These are phyloP conservation scores for Melanargia galathea DNA, from an alignment of 2,888 invertebrate genomes.

Conservation along the genomic window DNA sequence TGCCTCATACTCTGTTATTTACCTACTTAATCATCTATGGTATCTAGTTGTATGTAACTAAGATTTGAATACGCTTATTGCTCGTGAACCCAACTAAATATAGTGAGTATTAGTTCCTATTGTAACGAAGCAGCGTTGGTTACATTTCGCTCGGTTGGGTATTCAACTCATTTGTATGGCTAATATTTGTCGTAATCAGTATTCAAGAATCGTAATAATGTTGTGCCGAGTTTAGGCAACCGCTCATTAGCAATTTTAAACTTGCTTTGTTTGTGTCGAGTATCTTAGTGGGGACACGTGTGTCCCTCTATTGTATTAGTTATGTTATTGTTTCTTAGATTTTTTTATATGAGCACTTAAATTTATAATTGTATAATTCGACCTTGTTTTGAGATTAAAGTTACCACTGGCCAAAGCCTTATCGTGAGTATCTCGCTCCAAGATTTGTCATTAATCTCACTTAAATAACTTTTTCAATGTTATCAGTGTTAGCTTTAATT, in stretches of 20 bases:
- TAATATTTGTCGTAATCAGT: slow-evolving; percentile 58
- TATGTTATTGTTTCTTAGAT: slow-evolving; percentile 32
- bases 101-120: not conserved
- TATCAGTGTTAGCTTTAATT: slow-evolving; percentile 18
- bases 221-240: slow-evolving; percentile 68
- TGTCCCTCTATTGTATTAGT: slow-evolving; percentile 38
- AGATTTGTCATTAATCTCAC: slow-evolving; percentile 12
- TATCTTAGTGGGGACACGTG: slow-evolving; percentile 42
- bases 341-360: slow-evolving; percentile 24
- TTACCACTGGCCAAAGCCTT: slow-evolving; percentile 2
- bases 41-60: slow-evolving; percentile 22
- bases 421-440: slow-evolving; percentile 9
- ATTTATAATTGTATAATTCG: slow-evolving; percentile 18
- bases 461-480: slow-evolving; percentile 14
- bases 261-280: slow-evolving; percentile 62
- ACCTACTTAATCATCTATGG: slow-evolving; percentile 39
- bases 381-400: slow-evolving; percentile 21
- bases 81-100: slow-evolving; percentile 8
- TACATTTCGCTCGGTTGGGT: slow-evolving; percentile 40
- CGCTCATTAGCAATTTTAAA: slow-evolving; percentile 74
- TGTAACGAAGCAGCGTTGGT: slow-evolving; percentile 5
- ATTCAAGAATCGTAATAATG: slow-evolving; percentile 59
- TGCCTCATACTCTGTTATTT: slow-evolving; percentile 49
- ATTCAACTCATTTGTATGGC: slow-evolving; percentile 46
- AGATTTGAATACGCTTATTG: slow-evolving; percentile 21